Conservation (phyloP, 2,113 vertebrate genomes). For the Dascyllus trimaculatus region DNA sequence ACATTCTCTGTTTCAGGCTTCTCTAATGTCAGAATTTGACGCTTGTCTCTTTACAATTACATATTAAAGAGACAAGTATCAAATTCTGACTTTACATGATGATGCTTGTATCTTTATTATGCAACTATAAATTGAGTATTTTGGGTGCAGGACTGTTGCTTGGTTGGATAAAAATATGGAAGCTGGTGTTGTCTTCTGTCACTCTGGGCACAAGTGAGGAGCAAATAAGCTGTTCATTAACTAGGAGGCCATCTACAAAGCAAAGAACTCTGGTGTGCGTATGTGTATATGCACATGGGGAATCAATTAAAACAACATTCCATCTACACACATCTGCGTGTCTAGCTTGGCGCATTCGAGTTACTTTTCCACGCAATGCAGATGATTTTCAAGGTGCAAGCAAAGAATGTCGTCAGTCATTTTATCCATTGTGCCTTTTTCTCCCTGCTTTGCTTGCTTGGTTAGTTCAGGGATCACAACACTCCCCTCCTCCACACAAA, state of each 20-base stretch:
- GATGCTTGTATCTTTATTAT: too few species aligned
- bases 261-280: neutral
- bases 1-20: too few species aligned
- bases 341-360: neutral
- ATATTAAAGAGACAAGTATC: too few species aligned
- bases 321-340: constrained; percentile 4
- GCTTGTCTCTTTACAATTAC: too few species aligned
- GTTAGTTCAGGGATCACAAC: constrained; percentile 28
- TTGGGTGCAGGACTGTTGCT: neutral
- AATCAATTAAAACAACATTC: constrained; percentile 23
- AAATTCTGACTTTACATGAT: too few species aligned
- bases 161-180: neutral
- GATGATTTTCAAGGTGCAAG: neutral
- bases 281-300: neutral
- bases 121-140: too few species aligned
- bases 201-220: neutral
- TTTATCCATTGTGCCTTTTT: neutral
- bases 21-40: too few species aligned
- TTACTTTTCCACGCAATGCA: neutral
- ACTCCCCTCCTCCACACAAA: constrained; percentile 37
- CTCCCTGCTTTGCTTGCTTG: neutral
- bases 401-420: neutral
- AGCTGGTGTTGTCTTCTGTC: neutral
- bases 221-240: constrained; percentile 5
- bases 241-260: neutral